Evolutionary conservation across 2,113 vertebrate genomes (phyloP).

Genomic region (Camarhynchus parvulus): DNA sequence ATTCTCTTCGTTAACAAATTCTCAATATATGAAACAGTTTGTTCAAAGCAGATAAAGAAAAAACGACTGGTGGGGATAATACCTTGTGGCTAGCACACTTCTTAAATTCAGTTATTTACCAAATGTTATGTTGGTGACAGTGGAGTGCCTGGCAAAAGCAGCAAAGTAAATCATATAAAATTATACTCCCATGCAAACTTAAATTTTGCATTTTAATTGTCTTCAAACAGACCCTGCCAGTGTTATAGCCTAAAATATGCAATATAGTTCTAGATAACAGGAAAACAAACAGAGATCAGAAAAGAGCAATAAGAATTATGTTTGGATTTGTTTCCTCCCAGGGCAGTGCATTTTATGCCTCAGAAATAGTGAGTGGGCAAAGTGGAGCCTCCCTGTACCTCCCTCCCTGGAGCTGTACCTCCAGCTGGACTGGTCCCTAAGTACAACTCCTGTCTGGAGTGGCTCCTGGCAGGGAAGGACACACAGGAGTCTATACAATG

Average conservation of each 20-base stretch:
- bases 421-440: not conserved
- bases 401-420: rapidly evolving
- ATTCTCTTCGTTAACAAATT: not conserved
- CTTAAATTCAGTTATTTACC: constrained; percentile 66
- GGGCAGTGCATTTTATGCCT: constrained; percentile 10
- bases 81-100: not conserved
- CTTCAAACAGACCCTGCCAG: constrained; percentile 36
- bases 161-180: constrained; percentile 58
- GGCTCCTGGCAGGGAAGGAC: not conserved
- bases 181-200: constrained; percentile 23
- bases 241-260: constrained; percentile 34
- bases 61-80: not conserved
- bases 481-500: not conserved
- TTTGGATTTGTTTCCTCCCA: constrained; percentile 10
- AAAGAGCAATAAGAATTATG: constrained; percentile 28
- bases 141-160: constrained; percentile 22
- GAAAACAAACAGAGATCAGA: constrained; percentile 46
- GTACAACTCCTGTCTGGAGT: not conserved
- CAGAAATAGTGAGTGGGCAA: not conserved
- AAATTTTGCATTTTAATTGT: constrained; percentile 70
- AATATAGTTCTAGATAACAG: constrained; percentile 15
- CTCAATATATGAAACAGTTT: not conserved
- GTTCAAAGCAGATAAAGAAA: constrained; percentile 4
- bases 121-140: constrained; percentile 53
- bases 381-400: not conserved